phyloP scores from a whole-genome alignment of 2,113 vertebrate genomes.

The Aspiorhynchus laticeps region DNA sequence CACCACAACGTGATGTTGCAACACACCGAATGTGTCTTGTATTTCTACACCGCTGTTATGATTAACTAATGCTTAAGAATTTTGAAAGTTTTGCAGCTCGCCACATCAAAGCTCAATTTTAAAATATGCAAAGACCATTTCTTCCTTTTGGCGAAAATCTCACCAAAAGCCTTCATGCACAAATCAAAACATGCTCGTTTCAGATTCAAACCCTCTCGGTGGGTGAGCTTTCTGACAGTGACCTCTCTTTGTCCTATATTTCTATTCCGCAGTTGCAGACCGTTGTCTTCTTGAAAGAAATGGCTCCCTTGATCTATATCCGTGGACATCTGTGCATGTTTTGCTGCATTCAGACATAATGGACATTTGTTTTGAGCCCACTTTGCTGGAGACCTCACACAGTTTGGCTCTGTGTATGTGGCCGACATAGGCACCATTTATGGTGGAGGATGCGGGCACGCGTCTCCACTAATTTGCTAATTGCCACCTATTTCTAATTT shows the following conservation, averaged over 20 bases:
- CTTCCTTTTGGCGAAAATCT: neutral
- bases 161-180: neutral
- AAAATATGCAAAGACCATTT: neutral
- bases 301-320: neutral
- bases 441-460: neutral
- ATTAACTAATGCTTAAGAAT: neutral
- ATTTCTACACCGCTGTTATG: neutral
- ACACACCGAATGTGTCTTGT: neutral
- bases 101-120: neutral
- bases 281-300: conserved; percentile 3
- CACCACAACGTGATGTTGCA: neutral
- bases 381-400: conserved; percentile 13
- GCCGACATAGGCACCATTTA: neutral
- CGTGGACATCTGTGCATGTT: neutral
- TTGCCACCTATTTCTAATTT: neutral
- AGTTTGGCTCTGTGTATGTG: neutral
- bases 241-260: neutral
- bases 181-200: neutral
- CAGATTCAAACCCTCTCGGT: neutral
- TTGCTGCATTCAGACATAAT: conserved; percentile 1
- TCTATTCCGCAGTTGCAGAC: neutral
- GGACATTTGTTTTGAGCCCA: neutral
- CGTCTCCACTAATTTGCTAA: neutral
- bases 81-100: neutral
- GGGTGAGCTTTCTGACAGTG: neutral